Conservation (phyloP, 2,888 invertebrate genomes). For the Endotricha flammealis region DNA sequence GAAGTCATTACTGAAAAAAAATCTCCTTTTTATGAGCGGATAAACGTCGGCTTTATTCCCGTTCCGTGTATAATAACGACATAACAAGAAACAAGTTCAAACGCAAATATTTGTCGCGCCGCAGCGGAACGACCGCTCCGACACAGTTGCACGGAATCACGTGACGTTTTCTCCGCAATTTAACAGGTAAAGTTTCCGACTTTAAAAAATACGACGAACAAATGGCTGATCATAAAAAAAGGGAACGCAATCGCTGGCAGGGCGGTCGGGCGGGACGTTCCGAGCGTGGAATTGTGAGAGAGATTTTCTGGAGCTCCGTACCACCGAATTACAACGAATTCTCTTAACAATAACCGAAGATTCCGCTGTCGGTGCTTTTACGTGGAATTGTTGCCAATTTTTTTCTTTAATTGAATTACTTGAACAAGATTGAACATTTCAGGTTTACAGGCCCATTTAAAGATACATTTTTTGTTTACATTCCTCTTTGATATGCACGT, state of each 20-base stretch:
- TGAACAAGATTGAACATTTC: slow-evolving; percentile 13
- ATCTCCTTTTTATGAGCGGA: slow-evolving; percentile 1
- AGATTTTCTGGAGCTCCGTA: slow-evolving; percentile 33
- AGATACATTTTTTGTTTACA: slow-evolving; percentile 3
- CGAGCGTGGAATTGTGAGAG: slow-evolving; percentile 6
- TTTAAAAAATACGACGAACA: slow-evolving; percentile 36
- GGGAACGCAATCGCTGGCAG: slow-evolving; percentile 41
- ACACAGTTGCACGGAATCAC: slow-evolving; percentile 5
- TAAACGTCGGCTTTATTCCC: neutral
- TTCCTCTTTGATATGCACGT: neutral
- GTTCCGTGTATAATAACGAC: neutral
- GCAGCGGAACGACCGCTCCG: neutral
- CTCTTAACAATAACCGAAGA: slow-evolving; percentile 44
- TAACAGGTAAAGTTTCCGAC: slow-evolving; percentile 25
- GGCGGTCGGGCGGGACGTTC: slow-evolving; percentile 29
- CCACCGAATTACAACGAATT: slow-evolving; percentile 36
- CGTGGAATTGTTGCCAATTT: slow-evolving; percentile 41
- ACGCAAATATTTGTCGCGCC: slow-evolving; percentile 7
- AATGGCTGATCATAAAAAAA: slow-evolving; percentile 39
- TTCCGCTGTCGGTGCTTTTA: slow-evolving; percentile 31
- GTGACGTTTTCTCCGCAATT: slow-evolving; percentile 1
- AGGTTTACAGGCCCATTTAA: slow-evolving; percentile 3
- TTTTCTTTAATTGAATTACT: slow-evolving; percentile 51
- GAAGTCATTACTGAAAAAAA: neutral
- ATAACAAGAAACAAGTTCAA: neutral